phyloP scores from a whole-genome alignment of 1,140 invertebrate genomes.

The Drosophila rufa region DNA sequence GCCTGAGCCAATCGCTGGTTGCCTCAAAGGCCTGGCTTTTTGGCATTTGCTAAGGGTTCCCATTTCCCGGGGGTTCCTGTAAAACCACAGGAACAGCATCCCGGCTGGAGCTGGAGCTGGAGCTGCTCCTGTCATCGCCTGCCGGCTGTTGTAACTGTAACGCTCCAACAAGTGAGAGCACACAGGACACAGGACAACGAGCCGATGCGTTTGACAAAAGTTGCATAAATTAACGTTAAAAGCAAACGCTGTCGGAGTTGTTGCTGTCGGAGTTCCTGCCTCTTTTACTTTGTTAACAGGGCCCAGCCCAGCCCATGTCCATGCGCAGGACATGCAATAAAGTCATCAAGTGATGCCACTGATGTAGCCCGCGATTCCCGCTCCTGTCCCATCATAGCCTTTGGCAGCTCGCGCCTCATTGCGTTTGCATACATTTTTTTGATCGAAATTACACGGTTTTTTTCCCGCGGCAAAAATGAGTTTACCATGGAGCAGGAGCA shows the following conservation, averaged over 20 bases:
- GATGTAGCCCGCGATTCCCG: conserved; percentile 9
- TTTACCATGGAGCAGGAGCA: conserved; percentile 6
- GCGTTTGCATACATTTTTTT: conserved; percentile 30
- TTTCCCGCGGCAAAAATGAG: conserved; percentile 16
- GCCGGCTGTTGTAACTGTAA: conserved; percentile 30
- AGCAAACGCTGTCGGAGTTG: conserved; percentile 52
- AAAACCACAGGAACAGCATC: neutral
- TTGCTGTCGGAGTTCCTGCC: conserved; percentile 45
- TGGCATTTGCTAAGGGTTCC: conserved; percentile 6
- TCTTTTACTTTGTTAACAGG: conserved; percentile 68
- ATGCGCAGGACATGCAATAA: conserved; percentile 67
- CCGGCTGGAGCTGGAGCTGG: neutral
- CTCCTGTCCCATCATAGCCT: neutral
- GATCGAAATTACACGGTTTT: conserved; percentile 24
- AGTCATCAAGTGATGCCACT: conserved; percentile 73
- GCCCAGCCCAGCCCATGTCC: conserved; percentile 1
- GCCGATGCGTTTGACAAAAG: conserved; percentile 72
- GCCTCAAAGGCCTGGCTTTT: conserved; percentile 30
- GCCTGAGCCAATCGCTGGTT: conserved; percentile 54
- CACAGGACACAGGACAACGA: conserved; percentile 6
- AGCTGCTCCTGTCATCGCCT: conserved; percentile 9
- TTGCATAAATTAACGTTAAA: conserved; percentile 83
- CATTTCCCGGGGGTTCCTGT: neutral
- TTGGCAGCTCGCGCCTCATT: conserved; percentile 42
- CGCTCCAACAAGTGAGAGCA: conserved; percentile 50